Conservation (phyloP, 2,888 invertebrate species). For the Lomographa bimaculata region DNA sequence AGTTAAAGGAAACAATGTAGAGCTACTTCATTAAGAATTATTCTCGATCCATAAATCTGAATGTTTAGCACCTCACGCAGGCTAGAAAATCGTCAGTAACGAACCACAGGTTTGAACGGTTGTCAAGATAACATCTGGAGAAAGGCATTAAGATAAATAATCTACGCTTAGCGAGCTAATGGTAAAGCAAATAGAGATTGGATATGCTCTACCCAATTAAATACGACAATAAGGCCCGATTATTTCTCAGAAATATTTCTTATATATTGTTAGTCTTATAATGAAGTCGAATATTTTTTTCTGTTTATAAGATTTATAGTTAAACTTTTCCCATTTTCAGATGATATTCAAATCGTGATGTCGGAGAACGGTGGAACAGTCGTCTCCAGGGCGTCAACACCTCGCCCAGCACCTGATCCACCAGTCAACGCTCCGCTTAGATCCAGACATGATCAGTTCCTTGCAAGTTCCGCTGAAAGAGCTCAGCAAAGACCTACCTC, state of each 20-base stretch:
- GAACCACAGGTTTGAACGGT: constrained; percentile 24
- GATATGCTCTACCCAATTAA: constrained; percentile 11
- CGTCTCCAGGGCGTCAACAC: constrained; percentile 76
- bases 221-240: constrained; percentile 12
- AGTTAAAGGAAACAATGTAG: constrained; percentile 57
- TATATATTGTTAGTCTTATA: no score
- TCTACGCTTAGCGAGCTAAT: constrained; percentile 32
- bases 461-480: constrained; percentile 80
- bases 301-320: no score
- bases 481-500: constrained; percentile 75
- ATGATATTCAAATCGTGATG: constrained; percentile 65
- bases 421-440: constrained; percentile 69
- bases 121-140: constrained; percentile 49
- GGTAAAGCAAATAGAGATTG: constrained; percentile 30
- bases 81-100: constrained; percentile 25
- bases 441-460: constrained; percentile 85
- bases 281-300: no score
- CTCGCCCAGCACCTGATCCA: constrained; percentile 75
- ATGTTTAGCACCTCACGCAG: constrained; percentile 54
- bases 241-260: constrained; percentile 16
- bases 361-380: constrained; percentile 75
- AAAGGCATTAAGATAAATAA: constrained; percentile 58
- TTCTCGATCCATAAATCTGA: constrained; percentile 76
- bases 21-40: constrained; percentile 73
- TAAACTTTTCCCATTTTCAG: constrained; percentile 52